These are phyloP conservation scores for Oxycera nigricornis DNA, from an alignment of 2,888 invertebrate genomes.

Conservation along the genomic window DNA sequence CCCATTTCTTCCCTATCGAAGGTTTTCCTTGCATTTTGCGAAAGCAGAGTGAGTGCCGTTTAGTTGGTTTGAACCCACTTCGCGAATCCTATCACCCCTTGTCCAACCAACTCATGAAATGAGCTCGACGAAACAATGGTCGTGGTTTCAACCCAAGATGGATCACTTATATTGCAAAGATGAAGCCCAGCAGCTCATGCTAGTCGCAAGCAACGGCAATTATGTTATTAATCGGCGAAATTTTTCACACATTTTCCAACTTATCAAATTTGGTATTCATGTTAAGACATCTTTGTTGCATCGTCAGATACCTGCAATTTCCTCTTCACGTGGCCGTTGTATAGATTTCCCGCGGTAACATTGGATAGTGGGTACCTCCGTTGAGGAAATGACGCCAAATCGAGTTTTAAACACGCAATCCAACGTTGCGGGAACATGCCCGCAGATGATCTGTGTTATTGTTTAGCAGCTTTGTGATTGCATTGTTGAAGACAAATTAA, in stretches of 20 bases:
- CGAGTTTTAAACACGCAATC: conserved; percentile 43
- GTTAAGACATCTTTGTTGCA: conserved; percentile 40
- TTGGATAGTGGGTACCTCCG: not conserved
- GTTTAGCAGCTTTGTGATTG: not conserved
- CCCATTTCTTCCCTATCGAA: too few relatives aligned
- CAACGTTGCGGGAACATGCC: conserved; percentile 7
- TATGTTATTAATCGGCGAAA: conserved; percentile 46
- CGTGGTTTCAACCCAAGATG: not conserved
- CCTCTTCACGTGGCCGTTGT: not conserved
- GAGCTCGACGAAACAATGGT: too few relatives aligned
- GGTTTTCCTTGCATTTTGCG: too few relatives aligned
- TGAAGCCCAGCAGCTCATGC: conserved; percentile 15
- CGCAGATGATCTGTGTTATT: not conserved
- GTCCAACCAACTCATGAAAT: too few relatives aligned
- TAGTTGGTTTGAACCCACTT: too few relatives aligned
- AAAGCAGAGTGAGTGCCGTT: too few relatives aligned
- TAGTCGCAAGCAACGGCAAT: conserved; percentile 33
- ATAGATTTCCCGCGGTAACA: conserved; percentile 28
- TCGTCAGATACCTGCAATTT: not conserved
- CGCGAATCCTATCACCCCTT: too few relatives aligned
- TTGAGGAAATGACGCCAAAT: conserved; percentile 41
- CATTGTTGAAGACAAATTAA: not conserved
- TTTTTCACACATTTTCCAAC: conserved; percentile 45
- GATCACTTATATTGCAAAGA: not conserved
- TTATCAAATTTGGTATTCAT: conserved; percentile 43